phyloP scores from a whole-genome alignment of 2,113 vertebrate genomes.

The Piprites chloris region DNA sequence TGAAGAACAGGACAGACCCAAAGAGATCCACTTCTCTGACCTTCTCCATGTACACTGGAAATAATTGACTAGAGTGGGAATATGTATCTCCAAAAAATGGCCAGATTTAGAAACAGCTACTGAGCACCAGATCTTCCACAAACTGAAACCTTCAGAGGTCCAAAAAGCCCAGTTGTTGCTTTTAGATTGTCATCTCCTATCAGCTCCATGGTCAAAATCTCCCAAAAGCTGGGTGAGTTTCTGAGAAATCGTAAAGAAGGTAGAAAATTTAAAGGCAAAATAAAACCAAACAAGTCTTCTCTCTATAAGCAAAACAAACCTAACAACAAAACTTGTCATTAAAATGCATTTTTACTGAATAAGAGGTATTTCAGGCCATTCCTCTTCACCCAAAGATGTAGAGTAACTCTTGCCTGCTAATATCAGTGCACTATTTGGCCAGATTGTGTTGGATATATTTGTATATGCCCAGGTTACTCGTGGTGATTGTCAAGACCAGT shows the following conservation, averaged over 20 bases:
- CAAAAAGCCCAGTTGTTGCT: background rate
- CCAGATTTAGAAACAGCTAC: background rate
- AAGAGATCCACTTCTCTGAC: background rate
- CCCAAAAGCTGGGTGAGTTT: background rate
- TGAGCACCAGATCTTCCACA: background rate
- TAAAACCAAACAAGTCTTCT: background rate
- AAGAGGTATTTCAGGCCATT: background rate
- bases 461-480: background rate
- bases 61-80: background rate
- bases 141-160: background rate
- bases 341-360: background rate
- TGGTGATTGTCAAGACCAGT: background rate
- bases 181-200: background rate
- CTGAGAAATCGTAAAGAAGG: background rate
- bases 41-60: background rate
- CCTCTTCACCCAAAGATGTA: background rate
- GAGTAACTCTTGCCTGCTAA: background rate
- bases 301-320: background rate
- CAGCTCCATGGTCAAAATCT: background rate
- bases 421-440: background rate
- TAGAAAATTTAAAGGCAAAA: background rate
- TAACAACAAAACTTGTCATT: background rate
- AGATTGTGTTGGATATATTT: background rate
- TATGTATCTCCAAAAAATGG: background rate
- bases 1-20: background rate